These are phyloP conservation scores for Leucophenga varia DNA, from an alignment of 1,140 invertebrate species.

Conservation along the genomic window DNA sequence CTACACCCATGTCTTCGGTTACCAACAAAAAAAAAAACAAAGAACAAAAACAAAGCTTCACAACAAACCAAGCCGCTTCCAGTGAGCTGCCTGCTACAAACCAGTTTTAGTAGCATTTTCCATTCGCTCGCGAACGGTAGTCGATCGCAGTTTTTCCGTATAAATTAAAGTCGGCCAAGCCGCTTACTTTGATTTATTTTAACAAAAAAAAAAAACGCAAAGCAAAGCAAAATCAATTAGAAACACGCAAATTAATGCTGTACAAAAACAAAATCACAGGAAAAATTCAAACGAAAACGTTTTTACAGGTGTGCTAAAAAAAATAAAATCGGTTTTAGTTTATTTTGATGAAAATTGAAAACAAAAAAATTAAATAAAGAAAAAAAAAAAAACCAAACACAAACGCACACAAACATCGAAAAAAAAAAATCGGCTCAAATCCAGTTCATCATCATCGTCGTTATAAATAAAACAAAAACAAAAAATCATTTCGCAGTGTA, in stretches of 20 bases:
- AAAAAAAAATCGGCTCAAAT: too few relatives aligned
- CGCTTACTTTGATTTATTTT: too few relatives aligned
- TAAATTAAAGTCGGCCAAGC: too few relatives aligned
- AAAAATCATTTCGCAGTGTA: slow-evolving; percentile 29
- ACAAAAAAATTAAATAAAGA: slow-evolving; percentile 5
- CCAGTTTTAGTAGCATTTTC: slow-evolving; percentile 44
- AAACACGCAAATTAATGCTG: slow-evolving; percentile 19
- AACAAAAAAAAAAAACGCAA: too few relatives aligned
- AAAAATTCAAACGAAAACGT: slow-evolving; percentile 1
- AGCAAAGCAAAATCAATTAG: slow-evolving; percentile 4
- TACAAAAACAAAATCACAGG: slow-evolving; percentile 5
- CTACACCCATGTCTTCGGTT: too few relatives aligned
- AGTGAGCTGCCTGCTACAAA: slow-evolving; percentile 21
- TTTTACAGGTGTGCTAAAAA: slow-evolving; percentile 25
- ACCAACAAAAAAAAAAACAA: too few relatives aligned
- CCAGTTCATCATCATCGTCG: slow-evolving; percentile 30
- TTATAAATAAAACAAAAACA: too few relatives aligned
- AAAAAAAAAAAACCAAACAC: slow-evolving; percentile 20
- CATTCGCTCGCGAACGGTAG: slow-evolving; percentile 32
- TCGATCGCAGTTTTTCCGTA: too few relatives aligned
- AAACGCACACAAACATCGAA: slow-evolving; percentile 15
- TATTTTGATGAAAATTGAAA: slow-evolving; percentile 11
- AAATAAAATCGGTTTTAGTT: too few relatives aligned
- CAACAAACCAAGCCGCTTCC: too few relatives aligned
- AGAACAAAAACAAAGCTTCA: too few relatives aligned